Evolutionary conservation across 2,797 vertebrate genomes (phyloP).

Genomic region (Fistularia tabacaria): DNA sequence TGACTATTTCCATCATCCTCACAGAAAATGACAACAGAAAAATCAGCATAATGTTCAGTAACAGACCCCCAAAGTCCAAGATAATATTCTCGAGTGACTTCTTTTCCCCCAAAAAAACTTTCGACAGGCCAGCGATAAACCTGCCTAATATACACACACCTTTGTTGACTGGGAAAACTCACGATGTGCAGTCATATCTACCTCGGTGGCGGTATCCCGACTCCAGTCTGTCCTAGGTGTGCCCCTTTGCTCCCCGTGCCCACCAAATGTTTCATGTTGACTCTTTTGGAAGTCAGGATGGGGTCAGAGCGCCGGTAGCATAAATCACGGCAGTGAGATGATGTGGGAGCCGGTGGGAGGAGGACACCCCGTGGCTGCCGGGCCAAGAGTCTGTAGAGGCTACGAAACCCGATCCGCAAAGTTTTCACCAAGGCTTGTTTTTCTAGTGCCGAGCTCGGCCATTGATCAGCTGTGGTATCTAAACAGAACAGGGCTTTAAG

Average conservation of each 20-base stretch:
- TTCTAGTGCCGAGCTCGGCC: conserved; percentile 61
- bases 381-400: conserved; percentile 48
- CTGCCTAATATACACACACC: too few relatives aligned
- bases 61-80: too few relatives aligned
- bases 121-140: too few relatives aligned
- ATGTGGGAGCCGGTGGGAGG: conserved; percentile 22
- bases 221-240: too few relatives aligned
- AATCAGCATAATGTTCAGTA: too few relatives aligned
- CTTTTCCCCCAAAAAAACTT: too few relatives aligned
- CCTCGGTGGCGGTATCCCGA: too few relatives aligned
- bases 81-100: too few relatives aligned
- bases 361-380: conserved; percentile 23
- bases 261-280: conserved; percentile 26
- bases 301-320: conserved; percentile 80
- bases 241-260: neutral
- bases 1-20: too few relatives aligned
- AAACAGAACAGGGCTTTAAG: conserved; percentile 55
- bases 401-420: conserved; percentile 84
- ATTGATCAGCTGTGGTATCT: conserved; percentile 63
- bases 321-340: conserved; percentile 76
- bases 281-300: conserved; percentile 36
- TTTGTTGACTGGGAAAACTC: too few relatives aligned
- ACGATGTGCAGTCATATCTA: too few relatives aligned
- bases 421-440: conserved; percentile 76
- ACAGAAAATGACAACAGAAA: too few relatives aligned